Evolutionary conservation across 1,140 invertebrate genomes (phyloP).

Genomic region (Drosophila ogumai): DNA sequence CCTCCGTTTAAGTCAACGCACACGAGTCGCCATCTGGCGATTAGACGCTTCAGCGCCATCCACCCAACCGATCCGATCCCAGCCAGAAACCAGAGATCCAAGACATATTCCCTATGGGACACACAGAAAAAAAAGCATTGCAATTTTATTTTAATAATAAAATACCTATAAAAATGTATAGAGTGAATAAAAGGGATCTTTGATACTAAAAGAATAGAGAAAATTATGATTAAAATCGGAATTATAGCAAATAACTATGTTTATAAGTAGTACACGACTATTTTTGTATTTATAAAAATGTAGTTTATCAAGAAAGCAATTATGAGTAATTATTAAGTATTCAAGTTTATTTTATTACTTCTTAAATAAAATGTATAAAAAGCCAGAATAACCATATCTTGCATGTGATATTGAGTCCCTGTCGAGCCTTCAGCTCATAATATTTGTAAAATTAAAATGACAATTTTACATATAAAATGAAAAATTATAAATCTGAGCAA

Average conservation of each 20-base stretch:
- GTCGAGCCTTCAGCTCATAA: background rate
- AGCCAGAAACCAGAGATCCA: conserved; percentile 23
- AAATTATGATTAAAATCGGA: background rate
- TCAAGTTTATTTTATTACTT: too few relatives aligned
- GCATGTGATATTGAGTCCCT: background rate
- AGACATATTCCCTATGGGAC: conserved; percentile 13
- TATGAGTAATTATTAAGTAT: too few relatives aligned
- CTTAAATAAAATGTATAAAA: background rate
- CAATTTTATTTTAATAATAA: background rate
- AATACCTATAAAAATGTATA: background rate
- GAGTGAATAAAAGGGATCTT: background rate
- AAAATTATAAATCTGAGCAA: background rate
- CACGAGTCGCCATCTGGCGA: conserved; percentile 37
- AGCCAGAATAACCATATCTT: background rate
- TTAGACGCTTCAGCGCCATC: conserved; percentile 54
- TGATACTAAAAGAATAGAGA: fast-evolving
- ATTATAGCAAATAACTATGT: background rate
- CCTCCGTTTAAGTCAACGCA: conserved; percentile 43
- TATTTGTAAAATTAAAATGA: background rate
- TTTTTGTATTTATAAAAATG: background rate
- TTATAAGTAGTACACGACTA: too few relatives aligned
- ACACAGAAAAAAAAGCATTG: background rate
- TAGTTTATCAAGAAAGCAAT: background rate
- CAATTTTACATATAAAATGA: background rate
- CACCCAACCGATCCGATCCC: conserved; percentile 25